Conservation (phyloP, 2,888 invertebrate genomes). For the Parelbella ahira region DNA sequence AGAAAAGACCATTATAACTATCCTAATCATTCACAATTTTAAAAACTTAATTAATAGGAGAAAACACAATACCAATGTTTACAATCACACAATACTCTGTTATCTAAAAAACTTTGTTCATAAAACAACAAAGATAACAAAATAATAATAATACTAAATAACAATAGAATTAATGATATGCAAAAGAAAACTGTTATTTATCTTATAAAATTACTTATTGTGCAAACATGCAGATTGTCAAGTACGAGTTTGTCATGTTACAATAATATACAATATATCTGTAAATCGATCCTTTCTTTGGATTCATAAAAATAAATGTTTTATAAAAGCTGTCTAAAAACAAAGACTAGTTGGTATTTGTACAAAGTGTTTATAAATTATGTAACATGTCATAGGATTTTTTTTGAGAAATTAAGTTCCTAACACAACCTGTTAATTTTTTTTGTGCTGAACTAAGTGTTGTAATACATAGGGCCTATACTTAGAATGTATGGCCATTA, state of each 20-base stretch:
- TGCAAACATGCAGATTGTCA: constrained; percentile 8
- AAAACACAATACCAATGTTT: too few species aligned
- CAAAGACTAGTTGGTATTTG: constrained; percentile 39
- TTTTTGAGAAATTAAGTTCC: not conserved
- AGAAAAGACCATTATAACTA: too few species aligned
- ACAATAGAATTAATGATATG: constrained; percentile 25
- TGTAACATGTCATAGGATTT: not conserved
- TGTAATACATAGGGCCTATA: too few species aligned
- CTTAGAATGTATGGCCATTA: too few species aligned
- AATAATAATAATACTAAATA: constrained; percentile 22
- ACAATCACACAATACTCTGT: too few species aligned
- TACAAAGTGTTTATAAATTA: constrained; percentile 30
- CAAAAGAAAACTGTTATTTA: constrained; percentile 18
- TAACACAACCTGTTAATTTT: constrained; percentile 1
- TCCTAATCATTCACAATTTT: too few species aligned
- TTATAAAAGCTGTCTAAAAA: constrained; percentile 33
- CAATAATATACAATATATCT: constrained; percentile 24
- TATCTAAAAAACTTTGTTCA: too few species aligned
- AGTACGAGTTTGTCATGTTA: constrained; percentile 22
- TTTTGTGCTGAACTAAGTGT: not conserved
- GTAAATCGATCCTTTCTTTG: constrained; percentile 20
- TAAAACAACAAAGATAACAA: too few species aligned
- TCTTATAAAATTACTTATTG: constrained; percentile 18
- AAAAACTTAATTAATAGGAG: too few species aligned
- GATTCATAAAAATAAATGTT: constrained; percentile 26